Base-by-base conservation (phyloP, 2,113 vertebrate genomes). In the Tetrax tetrax region DNA sequence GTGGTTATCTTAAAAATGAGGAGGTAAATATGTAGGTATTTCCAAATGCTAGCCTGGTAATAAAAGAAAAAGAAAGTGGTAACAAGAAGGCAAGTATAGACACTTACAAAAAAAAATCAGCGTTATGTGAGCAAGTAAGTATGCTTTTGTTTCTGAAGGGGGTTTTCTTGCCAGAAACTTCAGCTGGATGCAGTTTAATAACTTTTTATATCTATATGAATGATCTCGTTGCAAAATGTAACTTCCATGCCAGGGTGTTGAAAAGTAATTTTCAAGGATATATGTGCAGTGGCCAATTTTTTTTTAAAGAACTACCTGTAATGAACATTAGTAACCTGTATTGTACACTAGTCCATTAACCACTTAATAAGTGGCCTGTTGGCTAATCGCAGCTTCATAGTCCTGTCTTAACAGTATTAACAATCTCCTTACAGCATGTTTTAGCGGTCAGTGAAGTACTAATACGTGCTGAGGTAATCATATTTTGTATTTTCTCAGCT, bases 131-230 rank as follows among this genome's bases (percentile, higher is more conserved):
- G 47, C 69, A 89, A 95, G 76, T 76, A 95, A 43, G 35, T 70
- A 75, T 66, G 64, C 60, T 63, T 78, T 92, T 66, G 41, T 80
- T 92, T 70, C 83, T 87, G 71, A 28, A 74, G 54, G 18, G 18
- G 9, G 25, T 33, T 87, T 71, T 38, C 74, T 69, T 94, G 94
- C 95, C 93, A 95, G 84, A 74, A 92, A 22, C 16, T 78, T 84
- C 51, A 82, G 29, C 33, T 96, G 89, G 35, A 56, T 71, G 43
- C 45, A 85, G 56, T 45, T 95, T 57, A 93, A 77, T 89, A 70
- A 75, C n/a, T 74, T 90, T 56, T 51, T 78, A 3, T 71, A 78
- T 89, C 65, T 96, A 13, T 54, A 74, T 27, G 43, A 82, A 63
- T 66, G 12, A 81, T 91, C 77, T 92, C 95, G 47, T 81, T 95